Base-by-base conservation (phyloP, 2,113 vertebrate genomes). In the Rhea americana region DNA sequence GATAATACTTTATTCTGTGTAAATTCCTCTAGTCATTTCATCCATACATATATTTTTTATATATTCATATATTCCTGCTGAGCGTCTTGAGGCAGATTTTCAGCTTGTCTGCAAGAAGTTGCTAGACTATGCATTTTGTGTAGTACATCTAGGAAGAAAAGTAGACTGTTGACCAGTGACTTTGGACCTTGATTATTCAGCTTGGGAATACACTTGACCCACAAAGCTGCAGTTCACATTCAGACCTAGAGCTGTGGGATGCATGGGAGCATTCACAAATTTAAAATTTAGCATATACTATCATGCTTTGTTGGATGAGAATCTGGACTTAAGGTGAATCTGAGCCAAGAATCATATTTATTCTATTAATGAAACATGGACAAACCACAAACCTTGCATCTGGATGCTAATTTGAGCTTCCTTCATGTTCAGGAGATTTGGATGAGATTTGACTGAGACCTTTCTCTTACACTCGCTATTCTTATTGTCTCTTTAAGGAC, bases 251-350 rank as follows among this genome's bases (percentile, higher is more conserved):
- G 47, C 37, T 79, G n/a, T 35, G 43, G 24, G 30, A 76, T 89
- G 71, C 73, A 47, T 85, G 68, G 59, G 37, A 74, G 85, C 85
- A 55, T 87, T 91, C 37, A 85, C 37, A 87, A 82, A 6, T 41
- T 39, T 91, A 76, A 91, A 89, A 73, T 87, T 81, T 90, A 87
- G 47, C 72, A 91, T 81, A 72, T 85, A 47, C 55, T 92, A 93
- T 76, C 55, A 50, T 26, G 89, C 1, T 66, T 56, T 74, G 47
- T 80, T 95, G 89, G 72, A 91, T 61, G 37, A 91, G 61, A 74
- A 92, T 73, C 10, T 82, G 70, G 25, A 82, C 22, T 87, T 89
- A 67, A 30, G 24, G 61, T 14, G 91, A 70, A 55, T 90, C 47
- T 67, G n/a, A 0, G 55, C 89, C 91, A 93, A 89, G 79, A 74